A percentile compares a stretch with the other conserved stretches of the same genome.
Conservation (phyloP, 64 coral and sea anemone species). For the Stichodactyla helianthus region DNA sequence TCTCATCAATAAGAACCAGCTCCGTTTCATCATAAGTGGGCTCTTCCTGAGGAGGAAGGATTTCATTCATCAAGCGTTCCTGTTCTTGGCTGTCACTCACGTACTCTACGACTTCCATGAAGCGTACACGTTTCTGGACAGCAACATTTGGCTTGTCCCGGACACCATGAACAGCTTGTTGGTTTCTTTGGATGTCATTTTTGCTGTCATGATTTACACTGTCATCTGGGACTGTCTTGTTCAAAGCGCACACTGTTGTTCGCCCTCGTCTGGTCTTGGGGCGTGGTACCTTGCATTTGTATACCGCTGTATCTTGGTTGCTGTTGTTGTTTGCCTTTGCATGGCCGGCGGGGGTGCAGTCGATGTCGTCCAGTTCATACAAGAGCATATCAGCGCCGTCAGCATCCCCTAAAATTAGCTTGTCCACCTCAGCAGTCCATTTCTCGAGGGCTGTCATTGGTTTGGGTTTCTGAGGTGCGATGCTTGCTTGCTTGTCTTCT, state of each 20-base stretch:
- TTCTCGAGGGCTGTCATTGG: not conserved
- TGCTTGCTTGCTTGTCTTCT: not conserved
- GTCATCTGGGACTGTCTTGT: not conserved
- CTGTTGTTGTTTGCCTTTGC: not conserved
- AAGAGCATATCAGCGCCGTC: not conserved
- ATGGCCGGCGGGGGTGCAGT: not conserved
- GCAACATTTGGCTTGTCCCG: not conserved
- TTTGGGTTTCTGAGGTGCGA: not conserved
- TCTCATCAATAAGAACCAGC: not conserved
- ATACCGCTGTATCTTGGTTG: not conserved
- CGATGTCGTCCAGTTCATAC: not conserved
- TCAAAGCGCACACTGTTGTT: not conserved
- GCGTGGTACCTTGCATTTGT: not conserved
- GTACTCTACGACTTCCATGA: not conserved
- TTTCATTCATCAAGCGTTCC: not conserved
- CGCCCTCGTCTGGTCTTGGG: not conserved
- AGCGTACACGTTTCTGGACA: not conserved
- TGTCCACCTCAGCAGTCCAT: not conserved
- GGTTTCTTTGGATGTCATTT: not conserved
- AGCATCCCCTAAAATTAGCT: not conserved
- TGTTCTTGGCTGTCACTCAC: not conserved
- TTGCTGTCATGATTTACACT: not conserved
- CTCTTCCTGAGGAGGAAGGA: not conserved
- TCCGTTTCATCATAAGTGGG: not conserved
- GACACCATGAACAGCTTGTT: not conserved